Conservation (phyloP, 2,113 vertebrate species). For the Brienomyrus brachyistius region DNA sequence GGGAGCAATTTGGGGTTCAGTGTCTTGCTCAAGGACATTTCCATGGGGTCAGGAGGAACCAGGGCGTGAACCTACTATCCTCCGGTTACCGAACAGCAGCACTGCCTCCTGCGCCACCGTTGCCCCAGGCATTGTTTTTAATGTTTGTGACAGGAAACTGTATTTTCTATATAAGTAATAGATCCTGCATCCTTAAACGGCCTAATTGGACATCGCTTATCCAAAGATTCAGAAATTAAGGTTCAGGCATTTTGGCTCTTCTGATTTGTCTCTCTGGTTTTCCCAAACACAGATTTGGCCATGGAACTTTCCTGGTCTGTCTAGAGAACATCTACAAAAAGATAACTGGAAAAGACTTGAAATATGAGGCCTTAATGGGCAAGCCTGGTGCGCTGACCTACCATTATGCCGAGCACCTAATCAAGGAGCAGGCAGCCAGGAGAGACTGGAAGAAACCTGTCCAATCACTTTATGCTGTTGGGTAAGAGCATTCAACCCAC, state of each 20-base stretch:
- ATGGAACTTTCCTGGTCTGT: conserved; percentile 80
- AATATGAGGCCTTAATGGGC: conserved; percentile 73
- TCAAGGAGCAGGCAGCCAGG: conserved; percentile 66
- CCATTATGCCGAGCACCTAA: conserved; percentile 74
- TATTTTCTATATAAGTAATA: background rate
- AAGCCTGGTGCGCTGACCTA: conserved; percentile 79
- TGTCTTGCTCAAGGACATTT: no score
- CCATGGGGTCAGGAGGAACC: no score
- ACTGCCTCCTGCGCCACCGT: no score
- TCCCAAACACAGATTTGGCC: conserved; percentile 63
- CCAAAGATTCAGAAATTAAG: background rate
- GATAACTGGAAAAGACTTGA: conserved; percentile 71
- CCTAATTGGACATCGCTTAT: background rate
- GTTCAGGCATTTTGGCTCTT: background rate
- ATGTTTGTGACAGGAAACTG: background rate
- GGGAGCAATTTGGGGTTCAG: no score
- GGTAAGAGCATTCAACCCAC: conserved; percentile 55
- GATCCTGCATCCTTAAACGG: background rate
- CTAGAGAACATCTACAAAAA: conserved; percentile 83
- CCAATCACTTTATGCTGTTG: conserved; percentile 71
- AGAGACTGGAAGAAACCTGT: conserved; percentile 58
- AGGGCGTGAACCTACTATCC: no score
- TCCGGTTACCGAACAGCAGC: no score
- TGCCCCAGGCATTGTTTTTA: background rate
- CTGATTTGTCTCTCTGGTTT: background rate